A percentile compares a stretch with the other conserved stretches of the same genome.
phyloP scores from a whole-genome alignment of 2,113 vertebrate species.

The Cyprinodon tularosa region DNA sequence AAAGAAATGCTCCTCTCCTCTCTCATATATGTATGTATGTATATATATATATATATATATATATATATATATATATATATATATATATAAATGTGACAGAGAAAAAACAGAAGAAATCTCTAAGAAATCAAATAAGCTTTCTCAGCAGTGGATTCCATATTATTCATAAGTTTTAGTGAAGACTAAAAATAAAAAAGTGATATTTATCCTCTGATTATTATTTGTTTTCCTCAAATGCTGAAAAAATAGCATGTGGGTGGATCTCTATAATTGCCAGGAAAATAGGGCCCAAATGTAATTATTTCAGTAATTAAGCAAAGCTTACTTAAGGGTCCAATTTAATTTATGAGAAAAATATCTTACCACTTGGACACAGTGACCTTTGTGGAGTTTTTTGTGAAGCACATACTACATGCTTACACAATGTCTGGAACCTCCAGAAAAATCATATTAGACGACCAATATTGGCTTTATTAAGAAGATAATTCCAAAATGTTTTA shows the following conservation, averaged over 20 bases:
- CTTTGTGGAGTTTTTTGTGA: background rate
- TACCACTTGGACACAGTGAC: background rate
- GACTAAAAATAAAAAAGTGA: background rate
- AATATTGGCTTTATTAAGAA: background rate
- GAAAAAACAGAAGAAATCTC: background rate
- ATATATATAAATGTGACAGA: background rate
- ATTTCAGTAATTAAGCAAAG: background rate
- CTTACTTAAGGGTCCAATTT: background rate
- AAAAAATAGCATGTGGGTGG: background rate
- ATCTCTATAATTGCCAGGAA: slow-evolving; percentile 21
- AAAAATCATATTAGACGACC: background rate
- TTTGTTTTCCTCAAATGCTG: background rate
- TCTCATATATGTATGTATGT: too few relatives aligned
- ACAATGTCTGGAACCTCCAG: background rate
- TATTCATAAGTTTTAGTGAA: background rate
- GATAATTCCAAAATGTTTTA: slow-evolving; percentile 16
- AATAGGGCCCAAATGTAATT: slow-evolving; percentile 2
- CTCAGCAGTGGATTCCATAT: background rate
- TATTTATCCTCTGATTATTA: slow-evolving; percentile 7
- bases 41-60: background rate
- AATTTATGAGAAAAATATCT: background rate
- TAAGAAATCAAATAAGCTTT: background rate
- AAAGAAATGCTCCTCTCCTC: too few relatives aligned
- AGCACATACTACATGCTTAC: background rate
- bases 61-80: background rate